Percentiles rank a stretch among this genome's conserved stretches.
These are phyloP conservation scores for Heloderma charlesbogerti DNA, from an alignment of 2,113 vertebrate species.

Conservation along the genomic window DNA sequence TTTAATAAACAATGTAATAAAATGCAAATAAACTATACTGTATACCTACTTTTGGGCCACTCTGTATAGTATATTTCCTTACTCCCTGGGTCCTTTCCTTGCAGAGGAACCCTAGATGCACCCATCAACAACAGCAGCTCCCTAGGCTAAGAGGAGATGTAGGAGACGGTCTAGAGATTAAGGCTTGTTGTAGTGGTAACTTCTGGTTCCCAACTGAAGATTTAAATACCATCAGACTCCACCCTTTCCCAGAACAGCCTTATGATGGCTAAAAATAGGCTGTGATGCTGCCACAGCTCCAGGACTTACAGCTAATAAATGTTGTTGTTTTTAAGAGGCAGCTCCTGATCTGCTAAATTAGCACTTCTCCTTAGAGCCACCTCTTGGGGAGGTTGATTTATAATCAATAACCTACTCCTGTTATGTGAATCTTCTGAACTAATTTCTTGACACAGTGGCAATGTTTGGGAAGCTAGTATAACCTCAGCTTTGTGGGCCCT, in stretches of 20 bases:
- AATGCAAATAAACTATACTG: too few species aligned
- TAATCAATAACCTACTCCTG: not conserved
- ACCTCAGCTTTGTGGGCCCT: not conserved
- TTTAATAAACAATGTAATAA: too few species aligned
- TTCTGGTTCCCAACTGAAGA: not conserved
- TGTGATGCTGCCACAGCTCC: not conserved
- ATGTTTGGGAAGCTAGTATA: not conserved
- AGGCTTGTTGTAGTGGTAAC: not conserved
- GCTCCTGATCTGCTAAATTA: not conserved
- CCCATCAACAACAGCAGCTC: not conserved
- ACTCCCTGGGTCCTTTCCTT: not conserved
- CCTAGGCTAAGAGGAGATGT: not conserved
- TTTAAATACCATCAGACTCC: not conserved
- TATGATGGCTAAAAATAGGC: not conserved
- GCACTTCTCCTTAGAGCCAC: not conserved
- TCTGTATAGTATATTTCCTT: not conserved
- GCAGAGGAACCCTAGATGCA: not conserved
- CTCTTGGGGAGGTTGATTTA: not conserved
- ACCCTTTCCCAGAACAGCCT: not conserved
- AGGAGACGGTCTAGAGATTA: not conserved
- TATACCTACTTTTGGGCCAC: too few species aligned
- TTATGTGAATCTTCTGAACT: not conserved
- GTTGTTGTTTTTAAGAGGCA: not conserved
- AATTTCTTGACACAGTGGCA: not conserved
- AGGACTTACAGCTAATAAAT: not conserved